Conservation (phyloP, 2,113 vertebrate species). For the Laticauda colubrina region DNA sequence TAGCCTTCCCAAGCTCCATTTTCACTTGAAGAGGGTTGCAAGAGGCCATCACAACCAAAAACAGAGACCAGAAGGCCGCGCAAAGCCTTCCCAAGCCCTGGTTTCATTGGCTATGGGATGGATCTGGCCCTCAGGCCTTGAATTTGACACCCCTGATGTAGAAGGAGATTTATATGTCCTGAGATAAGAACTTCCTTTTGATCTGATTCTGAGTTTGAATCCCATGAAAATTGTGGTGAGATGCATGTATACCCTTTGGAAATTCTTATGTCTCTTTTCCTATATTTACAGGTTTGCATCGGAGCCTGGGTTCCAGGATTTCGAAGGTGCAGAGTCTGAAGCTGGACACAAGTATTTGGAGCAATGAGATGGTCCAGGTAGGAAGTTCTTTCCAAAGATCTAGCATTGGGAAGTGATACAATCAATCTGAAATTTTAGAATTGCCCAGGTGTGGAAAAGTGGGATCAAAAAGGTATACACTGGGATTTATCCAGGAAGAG, state of each 20-base stretch:
- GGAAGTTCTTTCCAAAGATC: not conserved
- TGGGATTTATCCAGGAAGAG: not conserved
- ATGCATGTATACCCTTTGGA: not conserved
- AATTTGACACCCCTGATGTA: no score
- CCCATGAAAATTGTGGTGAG: not conserved
- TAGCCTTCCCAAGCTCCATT: no score
- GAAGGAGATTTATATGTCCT: not conserved
- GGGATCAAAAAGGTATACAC: not conserved
- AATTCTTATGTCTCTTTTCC: not conserved
- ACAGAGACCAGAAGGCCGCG: no score
- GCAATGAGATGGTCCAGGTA: constrained; percentile 95
- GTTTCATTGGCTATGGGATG: no score
- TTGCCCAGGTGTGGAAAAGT: not conserved
- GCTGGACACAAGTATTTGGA: constrained; percentile 95
- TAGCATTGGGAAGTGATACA: not conserved
- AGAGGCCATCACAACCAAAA: no score
- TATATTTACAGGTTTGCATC: constrained; percentile 83
- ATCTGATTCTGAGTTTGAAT: not conserved
- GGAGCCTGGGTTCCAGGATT: constrained; percentile 89
- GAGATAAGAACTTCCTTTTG: not conserved
- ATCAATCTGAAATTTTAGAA: not conserved
- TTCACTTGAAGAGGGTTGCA: no score
- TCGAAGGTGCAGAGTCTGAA: constrained; percentile 98
- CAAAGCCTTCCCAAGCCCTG: no score
- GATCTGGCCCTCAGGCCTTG: no score